Base-by-base conservation (phyloP, 2,888 invertebrate genomes). In the Trileptium ribeirensis region DNA sequence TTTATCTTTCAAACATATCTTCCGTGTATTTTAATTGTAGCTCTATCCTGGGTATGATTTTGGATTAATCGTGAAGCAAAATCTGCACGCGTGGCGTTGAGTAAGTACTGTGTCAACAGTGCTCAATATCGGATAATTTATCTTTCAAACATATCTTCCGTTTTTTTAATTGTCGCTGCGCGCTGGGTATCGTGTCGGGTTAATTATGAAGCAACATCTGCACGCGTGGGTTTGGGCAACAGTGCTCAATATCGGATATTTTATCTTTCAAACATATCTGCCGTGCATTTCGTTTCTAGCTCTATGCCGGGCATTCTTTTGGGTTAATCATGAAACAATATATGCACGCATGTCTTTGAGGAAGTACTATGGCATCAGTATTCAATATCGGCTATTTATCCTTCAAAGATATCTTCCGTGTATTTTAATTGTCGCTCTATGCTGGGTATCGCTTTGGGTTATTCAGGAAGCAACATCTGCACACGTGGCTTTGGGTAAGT, bases 371-470 rank as follows among this genome's bases (percentile, higher is more conserved):
- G 94, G 95, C 87, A 92, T 97, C 86, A 97, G 97, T 90, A 96
- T 97, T 87, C 97, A 97, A 80, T 97, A 97, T 91, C n/a, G n/a
- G n/a, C n/a, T n/a, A n/a, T 97, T 97, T 91, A 94, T 97, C 87
- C 97, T 97, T 91, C 36, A 74, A 74, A 74, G 8, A 24, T 97
- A 97, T 90, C 91, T 97, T 85, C 97, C 97, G 78, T 95, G 96
- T 89, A 96, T 96, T 87, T 92, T 97, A 83, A 97, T 97, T 87
- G 97, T 97, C 70, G 96, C 97, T 95, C 91, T 97, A 64, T 96
- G 96, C 74, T 97, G 97, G 97, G 97, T 97, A 33, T 96, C 96
- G 0, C 97, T 97, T 90, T 97, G 97, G 97, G 97, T 97, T 84
- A 97, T 97, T 90, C 96, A 97, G 89, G 96, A 97, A 89, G 97